Conservation (phyloP, 2,113 vertebrate genomes). For the Cyprinodon brontotheroides region DNA sequence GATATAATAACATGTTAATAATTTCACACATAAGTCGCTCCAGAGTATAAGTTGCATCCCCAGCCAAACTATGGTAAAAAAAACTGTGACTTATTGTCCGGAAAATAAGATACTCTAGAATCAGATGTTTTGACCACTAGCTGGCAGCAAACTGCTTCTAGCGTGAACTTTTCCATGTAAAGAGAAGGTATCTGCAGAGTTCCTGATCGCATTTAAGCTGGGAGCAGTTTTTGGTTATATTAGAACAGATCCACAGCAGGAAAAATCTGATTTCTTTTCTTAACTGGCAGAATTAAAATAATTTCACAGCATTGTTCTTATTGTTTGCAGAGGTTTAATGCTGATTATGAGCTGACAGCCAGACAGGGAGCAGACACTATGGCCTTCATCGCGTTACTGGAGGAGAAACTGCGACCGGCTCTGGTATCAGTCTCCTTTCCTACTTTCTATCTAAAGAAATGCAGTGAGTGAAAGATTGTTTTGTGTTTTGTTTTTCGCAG, state of each 20-base stretch:
- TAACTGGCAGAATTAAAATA: background rate
- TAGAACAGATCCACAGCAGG: background rate
- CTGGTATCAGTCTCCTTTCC: slow-evolving; percentile 75
- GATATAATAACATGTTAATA: no score
- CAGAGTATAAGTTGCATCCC: no score
- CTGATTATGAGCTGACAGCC: slow-evolving; percentile 92
- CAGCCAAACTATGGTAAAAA: no score
- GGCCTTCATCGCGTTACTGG: slow-evolving; percentile 94
- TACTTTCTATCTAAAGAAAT: background rate
- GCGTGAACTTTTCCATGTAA: background rate
- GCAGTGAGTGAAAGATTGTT: fast-evolving
- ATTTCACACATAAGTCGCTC: no score
- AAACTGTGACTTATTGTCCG: no score
- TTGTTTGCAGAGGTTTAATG: slow-evolving; percentile 87
- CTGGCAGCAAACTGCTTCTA: background rate
- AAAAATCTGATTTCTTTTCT: background rate
- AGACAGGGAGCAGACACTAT: slow-evolving; percentile 96
- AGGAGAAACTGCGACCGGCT: slow-evolving; percentile 92
- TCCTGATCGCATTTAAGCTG: background rate
- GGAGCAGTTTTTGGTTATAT: background rate
- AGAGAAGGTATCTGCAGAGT: background rate
- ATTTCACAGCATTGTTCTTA: background rate
- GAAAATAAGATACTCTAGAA: no score
- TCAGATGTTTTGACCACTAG: background rate
- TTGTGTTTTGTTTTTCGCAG: slow-evolving; percentile 68